Base-by-base conservation (phyloP, 2,113 vertebrate genomes). In the Oostethus manadensis region DNA sequence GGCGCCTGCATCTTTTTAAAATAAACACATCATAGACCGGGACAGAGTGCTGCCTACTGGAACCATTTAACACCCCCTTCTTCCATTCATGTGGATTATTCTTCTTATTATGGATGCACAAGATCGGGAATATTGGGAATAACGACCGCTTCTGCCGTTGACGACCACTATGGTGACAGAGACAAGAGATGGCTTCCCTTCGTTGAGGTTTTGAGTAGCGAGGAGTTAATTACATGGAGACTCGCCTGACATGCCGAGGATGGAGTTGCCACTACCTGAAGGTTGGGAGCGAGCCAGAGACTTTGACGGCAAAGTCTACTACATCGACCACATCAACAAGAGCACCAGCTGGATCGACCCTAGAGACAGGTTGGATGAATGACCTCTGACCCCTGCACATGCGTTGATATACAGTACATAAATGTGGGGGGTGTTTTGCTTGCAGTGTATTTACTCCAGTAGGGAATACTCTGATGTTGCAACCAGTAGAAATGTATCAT, bases 261-360 rank as follows among this genome's bases (percentile, higher is more conserved):
- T 92, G 89, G 95, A 95, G 90, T 86, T 97, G 90, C 95, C 96
- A 85, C 88, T 98, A 88, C 95, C 95, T 65, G 91, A 93, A 82
- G 96, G 96, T 86, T 98, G 96, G 96, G 96, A 97, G 87, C 92
- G 95, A 88, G 93, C 95, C 83, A 90, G 88, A 78, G 96, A 98
- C 92, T 94, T 92, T 86, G 96, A 98, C 83, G 94, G 95, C 66
- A 98, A 96, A 84, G 89, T 94, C 74, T 98, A 96, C 50, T 98
- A 93, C 88, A 93, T 98, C 76, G 94, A 98, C 81, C 96, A 98
- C 90, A 86, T 90, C 72, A 92, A 87, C 87, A 91, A 94, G 60
- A 89, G 88, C 81, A 98, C 96, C 71, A 98, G 95, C 89, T 97
- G 96, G 96, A 93, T 97, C 74, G 95, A 98, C 85, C 96, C 96